Base-by-base conservation (phyloP, 2,113 vertebrate species). In the Osmerus eperlanus region DNA sequence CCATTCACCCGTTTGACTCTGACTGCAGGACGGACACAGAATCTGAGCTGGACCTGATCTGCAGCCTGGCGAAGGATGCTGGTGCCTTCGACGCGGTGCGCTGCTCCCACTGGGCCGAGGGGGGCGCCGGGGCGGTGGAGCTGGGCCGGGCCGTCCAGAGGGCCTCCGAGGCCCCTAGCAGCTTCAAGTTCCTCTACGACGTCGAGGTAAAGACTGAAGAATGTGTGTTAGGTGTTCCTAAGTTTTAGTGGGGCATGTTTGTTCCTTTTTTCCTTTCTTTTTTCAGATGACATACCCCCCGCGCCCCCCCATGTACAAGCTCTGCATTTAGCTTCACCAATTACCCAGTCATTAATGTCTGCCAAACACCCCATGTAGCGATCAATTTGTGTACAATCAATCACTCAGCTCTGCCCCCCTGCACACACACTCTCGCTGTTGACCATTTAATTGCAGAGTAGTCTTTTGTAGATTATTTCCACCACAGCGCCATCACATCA, bases 21-120 rank as follows among this genome's bases (percentile, higher is more conserved):
- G 15, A 77, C 18, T 88, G 2, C 86, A 99, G 97, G 85, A 95
- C 94, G 0, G 98, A 99, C 76, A 95, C 95, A 0, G 90, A 89
- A 41, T 91, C 94, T 1, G 98, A 99, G 55, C 86, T 97, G 81
- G 92, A 95, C 55, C 89, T 99, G 70, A 79, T 99, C 32, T 92
- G 92, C 75, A 84, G 77, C n/a, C 65, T 94, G 62, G 93, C 98
- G 55, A 97, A 92, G 88, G 92, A 92, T 36, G 93, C 94, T 0
- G 96, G 97, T 60, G 98, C 98, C 0, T 98, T 96, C 0, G 96
- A 98, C n/a, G 96, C 97, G 0, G 94, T 99, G 77, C 92, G 84
- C 19, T 97, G 94, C 82, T 93, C 91, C 70, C 97, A 99, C 90
- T 99, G 98, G 98, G 95, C 97, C 9, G 93, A 99, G 59, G 98